Evolutionary conservation across 2,113 vertebrate species (phyloP), one percentile per base, ranked within the genome.

Genomic region (Chelonoidis abingdonii): DNA sequence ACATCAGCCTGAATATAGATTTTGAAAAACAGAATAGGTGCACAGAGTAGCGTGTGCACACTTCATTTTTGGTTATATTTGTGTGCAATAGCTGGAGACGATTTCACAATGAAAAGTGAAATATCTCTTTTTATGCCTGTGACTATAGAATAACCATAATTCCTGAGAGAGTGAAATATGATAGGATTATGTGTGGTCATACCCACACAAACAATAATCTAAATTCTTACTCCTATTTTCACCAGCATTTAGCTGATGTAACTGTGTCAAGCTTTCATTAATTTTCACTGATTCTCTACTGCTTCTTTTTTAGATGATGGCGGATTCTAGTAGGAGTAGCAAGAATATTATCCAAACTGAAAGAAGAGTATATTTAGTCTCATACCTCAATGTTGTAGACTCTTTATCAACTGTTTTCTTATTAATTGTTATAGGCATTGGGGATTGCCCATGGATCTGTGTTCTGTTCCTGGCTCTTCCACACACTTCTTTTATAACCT

Each of bases 281-380:
- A 84, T 96, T 96, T 97, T 93, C 65, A 93, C 79, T 90, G 92
- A 95, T 95, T 97, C 89, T 80, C 91, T 92, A 78, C 86, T 89
- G 81, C 88, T 52, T 84, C 92, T 80, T 91, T 94, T 93, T 0
- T 5, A 92, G 86, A 72, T 84, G 72, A 79, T 91, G 62, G 1
- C 21, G 88, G n/a, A 87, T 94, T 91, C 90, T 35, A 7, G 93
- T 90, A 88, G 92, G 89, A 94, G 69, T 76, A 83, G 83, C 50
- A 57, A 76, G 72, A 84, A 72, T 41, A 10, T 86, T 76, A 94
- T 95, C 75, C 83, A 93, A 22, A 50, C 47, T 49, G 14, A 41
- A 25, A 86, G 59, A 17, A 3, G 79, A 88, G 80, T 9, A 31
- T 1, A 5, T 85, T 95, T 59, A 31, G 72, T 90, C 65, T 92